Conservation (phyloP, 2,888 invertebrate species). For the Hylaea fasciaria region DNA sequence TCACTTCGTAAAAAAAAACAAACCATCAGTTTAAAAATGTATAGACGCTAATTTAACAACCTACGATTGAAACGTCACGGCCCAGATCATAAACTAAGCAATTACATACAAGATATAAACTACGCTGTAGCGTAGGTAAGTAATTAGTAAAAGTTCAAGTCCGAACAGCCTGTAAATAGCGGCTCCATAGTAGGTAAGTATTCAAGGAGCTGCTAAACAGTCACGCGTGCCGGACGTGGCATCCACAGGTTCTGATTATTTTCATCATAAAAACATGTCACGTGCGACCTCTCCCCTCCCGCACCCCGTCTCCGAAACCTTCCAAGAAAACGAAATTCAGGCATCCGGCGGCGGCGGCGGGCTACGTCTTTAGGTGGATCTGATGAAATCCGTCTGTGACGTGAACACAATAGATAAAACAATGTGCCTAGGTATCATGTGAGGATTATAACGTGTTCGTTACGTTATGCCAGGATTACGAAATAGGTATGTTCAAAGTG, state of each 20-base stretch:
- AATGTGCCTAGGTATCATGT: conserved; percentile 2
- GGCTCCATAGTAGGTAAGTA: conserved; percentile 39
- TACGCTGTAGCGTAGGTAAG: conserved; percentile 1
- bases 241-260: conserved; percentile 68
- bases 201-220: conserved; percentile 57
- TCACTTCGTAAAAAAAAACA: too few species aligned
- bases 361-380: conserved; percentile 34
- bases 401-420: conserved; percentile 26
- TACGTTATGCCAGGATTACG: background rate
- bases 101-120: conserved; percentile 1
- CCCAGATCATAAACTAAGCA: background rate
- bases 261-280: conserved; percentile 74
- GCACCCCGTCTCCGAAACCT: conserved; percentile 47
- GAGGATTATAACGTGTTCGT: too few species aligned
- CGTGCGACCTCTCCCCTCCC: conserved; percentile 53
- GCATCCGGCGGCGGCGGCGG: conserved; percentile 31
- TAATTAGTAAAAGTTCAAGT: conserved; percentile 19
- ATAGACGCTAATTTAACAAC: too few species aligned
- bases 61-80: too few species aligned
- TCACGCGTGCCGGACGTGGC: conserved; percentile 58
- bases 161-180: conserved; percentile 39
- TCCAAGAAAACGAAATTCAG: conserved; percentile 48
- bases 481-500: background rate
- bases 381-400: conserved; percentile 36
- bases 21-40: too few species aligned